phyloP scores from a whole-genome alignment of 1,140 invertebrate species.

The Gonioctena quinquepunctata region DNA sequence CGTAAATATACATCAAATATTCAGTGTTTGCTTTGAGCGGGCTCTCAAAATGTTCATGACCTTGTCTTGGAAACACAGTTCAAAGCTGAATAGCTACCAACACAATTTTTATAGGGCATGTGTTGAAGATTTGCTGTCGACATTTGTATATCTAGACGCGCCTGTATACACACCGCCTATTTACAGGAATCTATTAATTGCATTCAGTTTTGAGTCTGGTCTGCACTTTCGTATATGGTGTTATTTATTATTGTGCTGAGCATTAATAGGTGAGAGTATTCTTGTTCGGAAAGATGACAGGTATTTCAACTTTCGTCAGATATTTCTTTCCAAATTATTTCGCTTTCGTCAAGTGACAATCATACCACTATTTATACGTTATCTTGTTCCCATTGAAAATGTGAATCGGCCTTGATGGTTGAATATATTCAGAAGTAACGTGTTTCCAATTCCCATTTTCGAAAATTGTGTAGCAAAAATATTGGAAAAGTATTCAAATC shows the following conservation, averaged over 20 bases:
- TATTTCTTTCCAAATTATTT: no score
- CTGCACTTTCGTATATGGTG: neutral
- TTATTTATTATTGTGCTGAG: neutral
- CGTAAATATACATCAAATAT: neutral
- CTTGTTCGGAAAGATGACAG: no score
- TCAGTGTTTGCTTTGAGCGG: neutral
- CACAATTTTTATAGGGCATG: neutral
- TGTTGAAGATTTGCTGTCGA: constrained; percentile 5
- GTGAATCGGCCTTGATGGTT: no score
- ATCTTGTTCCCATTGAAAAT: no score
- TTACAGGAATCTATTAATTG: neutral
- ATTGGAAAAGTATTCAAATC: no score
- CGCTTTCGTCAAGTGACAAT: no score
- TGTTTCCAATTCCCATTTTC: no score
- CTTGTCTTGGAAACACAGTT: neutral
- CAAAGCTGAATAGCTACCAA: neutral
- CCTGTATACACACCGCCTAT: neutral
- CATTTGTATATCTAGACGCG: neutral
- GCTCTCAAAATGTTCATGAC: neutral
- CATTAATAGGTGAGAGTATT: neutral
- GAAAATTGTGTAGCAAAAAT: no score
- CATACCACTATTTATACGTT: no score
- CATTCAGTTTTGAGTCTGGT: neutral
- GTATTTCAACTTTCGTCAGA: no score
- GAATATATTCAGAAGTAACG: no score